These are phyloP conservation scores for Halocynthia aurantium DNA, from an alignment of 23 tunicate species.

Conservation along the genomic window DNA sequence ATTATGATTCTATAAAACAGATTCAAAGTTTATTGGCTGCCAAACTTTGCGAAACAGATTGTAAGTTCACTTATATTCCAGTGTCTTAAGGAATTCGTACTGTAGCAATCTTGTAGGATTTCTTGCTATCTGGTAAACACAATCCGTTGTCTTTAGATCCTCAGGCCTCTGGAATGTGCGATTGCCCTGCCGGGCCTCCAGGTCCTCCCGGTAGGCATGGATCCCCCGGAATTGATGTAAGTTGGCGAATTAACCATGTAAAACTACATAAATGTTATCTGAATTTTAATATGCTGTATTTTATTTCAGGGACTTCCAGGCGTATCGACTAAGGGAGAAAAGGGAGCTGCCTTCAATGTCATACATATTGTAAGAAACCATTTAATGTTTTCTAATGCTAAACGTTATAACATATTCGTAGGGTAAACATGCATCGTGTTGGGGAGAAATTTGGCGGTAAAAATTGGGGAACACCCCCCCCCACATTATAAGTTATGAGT, in stretches of 20 bases:
- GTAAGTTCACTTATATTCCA: conserved; percentile 22
- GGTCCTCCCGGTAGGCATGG: conserved; percentile 67
- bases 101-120: neutral
- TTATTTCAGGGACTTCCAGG: conserved; percentile 57
- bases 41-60: conserved; percentile 68
- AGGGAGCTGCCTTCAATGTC: conserved; percentile 78
- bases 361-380: conserved; percentile 66
- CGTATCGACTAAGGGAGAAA: conserved; percentile 60
- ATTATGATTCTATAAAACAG: conserved; percentile 86
- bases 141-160: conserved; percentile 8
- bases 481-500: too few species aligned
- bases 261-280: neutral
- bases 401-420: neutral
- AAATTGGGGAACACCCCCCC: too few species aligned
- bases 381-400: neutral
- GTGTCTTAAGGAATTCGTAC: neutral
- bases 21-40: conserved; percentile 71
- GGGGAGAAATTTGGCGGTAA: too few species aligned
- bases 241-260: neutral
- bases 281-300: neutral
- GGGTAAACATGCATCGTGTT: too few species aligned
- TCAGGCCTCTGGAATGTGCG: conserved; percentile 37
- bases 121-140: neutral
- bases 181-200: conserved; percentile 97
- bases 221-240: conserved; percentile 53